Evolutionary conservation across 30 jellyfish, hydroid and myxozoan genomes (phyloP), one percentile per base, ranked within the genome.

Genomic region (Turritopsis rubra): DNA sequence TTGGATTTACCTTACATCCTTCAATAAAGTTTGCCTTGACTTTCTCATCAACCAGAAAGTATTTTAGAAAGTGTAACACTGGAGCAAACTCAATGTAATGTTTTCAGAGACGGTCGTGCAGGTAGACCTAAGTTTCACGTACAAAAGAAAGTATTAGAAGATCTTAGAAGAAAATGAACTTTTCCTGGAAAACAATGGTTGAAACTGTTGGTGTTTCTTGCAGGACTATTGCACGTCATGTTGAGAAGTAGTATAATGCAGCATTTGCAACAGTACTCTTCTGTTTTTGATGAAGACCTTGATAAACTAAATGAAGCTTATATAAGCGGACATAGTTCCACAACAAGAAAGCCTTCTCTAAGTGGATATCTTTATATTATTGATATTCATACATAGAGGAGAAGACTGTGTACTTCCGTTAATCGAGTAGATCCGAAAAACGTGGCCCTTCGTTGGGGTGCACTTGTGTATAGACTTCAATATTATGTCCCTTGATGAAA

Each of bases 401-500:
- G 88, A 28, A 19, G 82, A 84, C 26, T 75, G 8, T 22, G 91
- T 31, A 53, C 24, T 21, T n/a, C 27, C 17, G 25, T 76, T 24
- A 71, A 25, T 7, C 30, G 84, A 25, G 88, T 84, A 7, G 91
- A 84, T 75, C 89, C 84, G 24, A 28, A 26, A 41, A 84, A 76
- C 66, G 5, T 52, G 9, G 82, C 70, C 8, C 23, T 75, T 22
- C 65, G 91, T 7, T 84, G 91, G 91, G 91, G 91, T 4, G 85
- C 66, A 8, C 18, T 84, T 4, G 71, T 76, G 21, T 8, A 19
- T 16, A 25, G 89, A 22, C 81, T 84, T 20, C 21, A 18, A 24
- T 84, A 84, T 31, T 60, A 16, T 28, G 91, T 84, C 22, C 91
- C 91, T 29, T 84, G 89, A 89, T 72, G 83, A 75, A 84, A 75